A percentile compares a stretch with the other conserved stretches of the same genome.
Conservation (phyloP, 1,140 invertebrate species). For the Himalopsyche phryganea region DNA sequence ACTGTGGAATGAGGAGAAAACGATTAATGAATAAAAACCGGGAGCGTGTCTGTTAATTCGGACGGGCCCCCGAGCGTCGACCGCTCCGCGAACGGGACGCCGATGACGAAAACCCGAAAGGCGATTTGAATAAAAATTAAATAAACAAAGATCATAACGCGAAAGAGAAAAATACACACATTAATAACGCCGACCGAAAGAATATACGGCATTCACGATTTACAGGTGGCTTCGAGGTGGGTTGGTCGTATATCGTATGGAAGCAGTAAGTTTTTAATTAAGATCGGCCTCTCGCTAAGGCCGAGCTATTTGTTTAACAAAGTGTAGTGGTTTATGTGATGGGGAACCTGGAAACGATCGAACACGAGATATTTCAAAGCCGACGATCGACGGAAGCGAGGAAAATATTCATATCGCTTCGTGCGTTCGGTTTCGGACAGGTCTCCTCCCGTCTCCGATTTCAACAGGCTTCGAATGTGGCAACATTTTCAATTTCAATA, state of each 20-base stretch:
- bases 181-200: conserved; percentile 13
- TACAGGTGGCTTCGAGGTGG: conserved; percentile 28
- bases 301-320: conserved; percentile 32
- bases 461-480: neutral
- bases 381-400: neutral
- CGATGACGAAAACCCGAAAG: neutral
- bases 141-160: conserved; percentile 25
- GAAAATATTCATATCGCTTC: neutral
- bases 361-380: neutral
- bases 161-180: conserved; percentile 23
- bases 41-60: conserved; percentile 8
- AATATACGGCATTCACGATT: conserved; percentile 24
- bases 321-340: conserved; percentile 23
- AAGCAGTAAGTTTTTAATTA: conserved; percentile 30
- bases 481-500: conserved; percentile 15
- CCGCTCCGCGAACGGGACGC: too few relatives aligned
- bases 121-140: conserved; percentile 31
- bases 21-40: conserved; percentile 25
- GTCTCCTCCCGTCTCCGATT: neutral
- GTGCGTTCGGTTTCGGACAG: neutral
- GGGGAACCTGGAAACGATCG: conserved; percentile 4
- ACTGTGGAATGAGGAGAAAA: neutral
- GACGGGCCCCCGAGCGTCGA: neutral
- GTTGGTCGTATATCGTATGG: conserved; percentile 20
- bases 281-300: conserved; percentile 24